Evolutionary conservation across 2,888 invertebrate species (phyloP).

Genomic region (Resseliella maxima): DNA sequence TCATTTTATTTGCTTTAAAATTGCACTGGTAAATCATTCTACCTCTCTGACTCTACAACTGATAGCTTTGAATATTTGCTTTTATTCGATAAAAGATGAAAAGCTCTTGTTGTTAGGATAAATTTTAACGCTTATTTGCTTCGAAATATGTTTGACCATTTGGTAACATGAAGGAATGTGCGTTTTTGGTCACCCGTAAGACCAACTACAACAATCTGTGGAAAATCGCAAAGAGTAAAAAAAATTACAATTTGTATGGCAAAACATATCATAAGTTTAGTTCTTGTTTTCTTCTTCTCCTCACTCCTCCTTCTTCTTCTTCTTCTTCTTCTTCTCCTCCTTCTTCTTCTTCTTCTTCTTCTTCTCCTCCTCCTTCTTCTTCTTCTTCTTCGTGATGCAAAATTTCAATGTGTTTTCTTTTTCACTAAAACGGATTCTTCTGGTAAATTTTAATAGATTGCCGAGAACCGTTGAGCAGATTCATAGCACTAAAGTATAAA

Average conservation of each 20-base stretch:
- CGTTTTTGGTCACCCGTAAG: not conserved
- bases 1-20: conserved; percentile 44
- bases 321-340: no score
- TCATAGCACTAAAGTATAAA: not conserved
- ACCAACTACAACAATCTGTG: not conserved
- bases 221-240: not conserved
- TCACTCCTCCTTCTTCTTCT: no score
- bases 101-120: not conserved
- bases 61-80: not conserved
- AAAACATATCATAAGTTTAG: no score
- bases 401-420: not conserved
- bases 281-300: no score
- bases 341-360: no score
- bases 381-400: no score
- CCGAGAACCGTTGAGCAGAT: not conserved
- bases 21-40: not conserved
- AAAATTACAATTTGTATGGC: not conserved
- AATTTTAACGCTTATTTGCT: not conserved
- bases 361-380: no score
- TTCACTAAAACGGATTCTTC: not conserved
- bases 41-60: not conserved
- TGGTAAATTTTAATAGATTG: not conserved
- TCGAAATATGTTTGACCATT: not conserved
- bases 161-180: not conserved
- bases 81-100: not conserved